Base-by-base conservation (phyloP, 2,888 invertebrate species). In the Neoitamus cyanurus region DNA sequence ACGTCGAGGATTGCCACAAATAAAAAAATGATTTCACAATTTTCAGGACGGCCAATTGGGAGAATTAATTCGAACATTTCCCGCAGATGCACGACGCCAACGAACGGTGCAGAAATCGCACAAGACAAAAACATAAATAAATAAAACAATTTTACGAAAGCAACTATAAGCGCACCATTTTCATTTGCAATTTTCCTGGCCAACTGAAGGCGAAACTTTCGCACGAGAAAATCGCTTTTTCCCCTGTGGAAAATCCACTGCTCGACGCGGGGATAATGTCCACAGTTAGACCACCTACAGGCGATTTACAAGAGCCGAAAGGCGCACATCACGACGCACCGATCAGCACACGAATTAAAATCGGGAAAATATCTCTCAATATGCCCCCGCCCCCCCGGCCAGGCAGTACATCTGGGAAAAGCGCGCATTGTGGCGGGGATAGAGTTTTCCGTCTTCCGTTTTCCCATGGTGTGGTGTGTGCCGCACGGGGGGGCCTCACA, bases 141-240 rank as follows among this genome's bases (percentile, higher is more conserved):
- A 46, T n/a, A 30, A 6, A 69, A 28, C 25, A 31, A 70, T n/a
- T n/a, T n/a, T n/a, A n/a, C n/a, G n/a, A 70, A 30, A 70, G 20
- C 15, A 31, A 34, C 13, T 72, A n/a, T 72, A 25, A 5, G 34
- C 72, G 34, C 72, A 72, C 72, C 72, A 72, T 72, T 72, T 72
- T 72, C 72, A 72, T 31, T 72, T 34, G 34, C 72, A 34, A 72
- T 30, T 72, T 72, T 72, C 72, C 72, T 72, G 34, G 58, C 58
- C 58, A 15, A 72, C 72, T 72, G 72, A 72, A n/a, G 13, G n/a
- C 30, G 72, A 72, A 28, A 30, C 31, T 72, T 34, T 72, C 15
- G 28, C n/a, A 72, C 7, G 7, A 7, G 72, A 34, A 34, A 72
- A 72, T 70, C 15, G 72, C 15, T 6, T 34, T 15, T 72, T 72